Evolutionary conservation across 2,113 vertebrate species (phyloP), one percentile per base, ranked within the genome.

Genomic region (Hiodon alosoides): DNA sequence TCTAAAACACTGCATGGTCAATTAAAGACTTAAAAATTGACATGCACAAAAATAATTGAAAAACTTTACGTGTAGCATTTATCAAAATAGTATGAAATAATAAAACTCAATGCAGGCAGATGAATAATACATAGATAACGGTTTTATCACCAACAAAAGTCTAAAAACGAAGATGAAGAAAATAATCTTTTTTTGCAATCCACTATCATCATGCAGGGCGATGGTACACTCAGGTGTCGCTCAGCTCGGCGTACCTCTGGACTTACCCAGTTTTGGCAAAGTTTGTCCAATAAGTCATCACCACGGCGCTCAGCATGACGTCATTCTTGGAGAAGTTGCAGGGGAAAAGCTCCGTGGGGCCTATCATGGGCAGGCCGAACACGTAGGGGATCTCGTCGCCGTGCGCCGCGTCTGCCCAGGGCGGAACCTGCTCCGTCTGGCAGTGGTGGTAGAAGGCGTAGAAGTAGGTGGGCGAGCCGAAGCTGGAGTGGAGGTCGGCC

Each of bases 251-350:
- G n/a, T 46, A 2, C 10, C 13, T 69, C 14, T 47, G n/a, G n/a
- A 91, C 93, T 84, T 89, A 99, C 97, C 96, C 97, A 10, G 97
- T 99, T 85, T 99, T 99, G 80, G 97, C 97, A 79, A 99, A 99
- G 87, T 99, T 99, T 57, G 96, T 99, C 97, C 97, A 99, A 84
- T 99, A 99, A 0, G 97, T 99, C 97, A 99, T 99, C 83, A 99
- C 96, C 68, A 99, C 97, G 0, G 97, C 97, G 53, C 97, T 99
- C 76, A 99, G 89, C 97, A 99, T 99, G 84, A 99, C 95, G 47
- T 99, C 97, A 62, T 99, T 99, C 93, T 98, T 99, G 65, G 97
- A 99, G 89, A 99, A 99, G 92, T 99, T 98, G 80, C 97, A 99
- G 78, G 97, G 97, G 89, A 99, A 99, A 70, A 99, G 90, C 85